phyloP scores from a whole-genome alignment of 1,140 invertebrate genomes.

The Drosophila simulans region DNA sequence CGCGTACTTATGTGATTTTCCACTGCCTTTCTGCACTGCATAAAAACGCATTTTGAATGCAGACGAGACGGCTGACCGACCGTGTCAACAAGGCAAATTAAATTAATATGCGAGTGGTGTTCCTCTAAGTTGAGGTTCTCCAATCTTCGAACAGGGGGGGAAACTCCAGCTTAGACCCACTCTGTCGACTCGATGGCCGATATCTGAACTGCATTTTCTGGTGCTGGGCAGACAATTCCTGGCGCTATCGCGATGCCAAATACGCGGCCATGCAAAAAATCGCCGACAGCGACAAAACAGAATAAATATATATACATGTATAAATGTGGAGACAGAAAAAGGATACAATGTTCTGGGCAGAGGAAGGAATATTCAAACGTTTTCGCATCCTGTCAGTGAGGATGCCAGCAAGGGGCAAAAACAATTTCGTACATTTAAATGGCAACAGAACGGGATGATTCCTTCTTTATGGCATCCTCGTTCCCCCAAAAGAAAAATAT shows the following conservation, averaged over 20 bases:
- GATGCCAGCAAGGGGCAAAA: constrained; percentile 71
- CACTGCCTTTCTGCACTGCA: constrained; percentile 29
- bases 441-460: constrained; percentile 45
- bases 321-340: constrained; percentile 14
- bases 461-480: constrained; percentile 65
- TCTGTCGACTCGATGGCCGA: constrained; percentile 65
- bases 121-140: constrained; percentile 10
- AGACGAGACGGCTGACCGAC: constrained; percentile 43
- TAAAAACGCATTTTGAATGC: constrained; percentile 57
- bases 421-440: constrained; percentile 81
- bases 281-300: constrained; percentile 49
- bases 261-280: constrained; percentile 57
- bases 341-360: constrained; percentile 25
- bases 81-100: constrained; percentile 47
- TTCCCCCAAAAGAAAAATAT: constrained; percentile 50
- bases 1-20: constrained; percentile 52
- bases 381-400: constrained; percentile 66
- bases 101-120: constrained; percentile 73
- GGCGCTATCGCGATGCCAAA: constrained; percentile 75
- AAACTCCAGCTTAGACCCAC: constrained; percentile 8
- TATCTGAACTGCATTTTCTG: constrained; percentile 57
- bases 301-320: constrained; percentile 26
- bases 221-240: constrained; percentile 50
- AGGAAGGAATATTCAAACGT: constrained; percentile 56
- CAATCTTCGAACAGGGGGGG: constrained; percentile 6